Conservation (phyloP, 2,797 vertebrate species). For the Poecilia velifera region DNA sequence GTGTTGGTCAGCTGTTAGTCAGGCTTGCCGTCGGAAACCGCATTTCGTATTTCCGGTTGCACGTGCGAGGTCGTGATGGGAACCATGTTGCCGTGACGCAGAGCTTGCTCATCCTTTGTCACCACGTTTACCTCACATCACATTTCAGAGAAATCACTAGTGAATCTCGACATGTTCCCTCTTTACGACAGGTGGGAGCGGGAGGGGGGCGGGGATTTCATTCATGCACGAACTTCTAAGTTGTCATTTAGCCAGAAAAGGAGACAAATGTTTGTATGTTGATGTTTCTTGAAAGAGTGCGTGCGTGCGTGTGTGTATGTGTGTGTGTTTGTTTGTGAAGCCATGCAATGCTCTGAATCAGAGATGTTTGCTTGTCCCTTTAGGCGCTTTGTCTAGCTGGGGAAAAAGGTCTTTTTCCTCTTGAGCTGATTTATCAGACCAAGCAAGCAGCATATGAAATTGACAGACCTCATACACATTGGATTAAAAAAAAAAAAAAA, state of each 20-base stretch:
- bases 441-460: constrained; percentile 30
- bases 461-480: constrained; percentile 19
- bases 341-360: constrained; percentile 51
- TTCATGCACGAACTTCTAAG: constrained; percentile 24
- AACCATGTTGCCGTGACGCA: constrained; percentile 34
- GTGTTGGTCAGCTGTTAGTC: constrained; percentile 75
- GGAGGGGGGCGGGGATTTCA: constrained; percentile 40
- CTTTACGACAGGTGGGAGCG: constrained; percentile 23
- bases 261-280: constrained; percentile 47
- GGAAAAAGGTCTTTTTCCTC: constrained; percentile 50
- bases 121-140: constrained; percentile 53
- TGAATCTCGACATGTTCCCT: constrained; percentile 49
- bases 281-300: constrained; percentile 16
- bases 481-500: constrained; percentile 6
- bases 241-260: constrained; percentile 49
- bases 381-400: constrained; percentile 47
- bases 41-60: constrained; percentile 55
- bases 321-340: constrained; percentile 25
- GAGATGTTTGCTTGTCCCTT: constrained; percentile 41
- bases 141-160: constrained; percentile 23
- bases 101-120: constrained; percentile 36
- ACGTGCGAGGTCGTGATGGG: constrained; percentile 30
- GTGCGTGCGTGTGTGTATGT: not conserved
- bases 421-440: constrained; percentile 58
- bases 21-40: constrained; percentile 59